A percentile compares a stretch with the other conserved stretches of the same genome.
Conservation (phyloP, 2,888 invertebrate species). For the Amphipoea lucens region DNA sequence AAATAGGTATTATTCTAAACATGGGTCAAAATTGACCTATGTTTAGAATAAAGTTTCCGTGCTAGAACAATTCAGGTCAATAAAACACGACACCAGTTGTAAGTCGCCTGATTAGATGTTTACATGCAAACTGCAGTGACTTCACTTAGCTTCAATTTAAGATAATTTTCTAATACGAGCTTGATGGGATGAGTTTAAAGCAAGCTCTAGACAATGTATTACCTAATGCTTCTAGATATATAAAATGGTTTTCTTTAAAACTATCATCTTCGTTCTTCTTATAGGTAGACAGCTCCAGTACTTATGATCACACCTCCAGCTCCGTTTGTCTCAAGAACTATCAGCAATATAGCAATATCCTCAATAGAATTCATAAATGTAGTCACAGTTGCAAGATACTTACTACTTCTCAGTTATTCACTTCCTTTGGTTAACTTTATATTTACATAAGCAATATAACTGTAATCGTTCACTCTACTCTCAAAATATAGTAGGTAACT, state of each 20-base stretch:
- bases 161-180: conserved; percentile 27
- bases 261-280: neutral
- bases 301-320: neutral
- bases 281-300: neutral
- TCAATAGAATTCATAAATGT: conserved; percentile 33
- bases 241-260: neutral
- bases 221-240: neutral
- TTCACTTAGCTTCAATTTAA: conserved; percentile 42
- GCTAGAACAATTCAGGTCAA: conserved; percentile 69
- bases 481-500: conserved; percentile 31
- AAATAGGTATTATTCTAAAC: too few relatives aligned
- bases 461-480: conserved; percentile 29
- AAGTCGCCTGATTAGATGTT: conserved; percentile 54
- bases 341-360: too few relatives aligned
- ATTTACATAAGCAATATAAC: conserved; percentile 45
- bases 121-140: conserved; percentile 61
- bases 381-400: conserved; percentile 37
- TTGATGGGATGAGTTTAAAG: neutral
- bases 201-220: conserved; percentile 1
- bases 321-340: conserved; percentile 11
- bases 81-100: conserved; percentile 68
- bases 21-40: too few relatives aligned
- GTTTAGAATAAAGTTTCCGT: conserved; percentile 40
- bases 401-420: conserved; percentile 39
- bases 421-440: conserved; percentile 40